Base-by-base conservation (phyloP, 1,140 invertebrate species). In the Papilio polyxenes region DNA sequence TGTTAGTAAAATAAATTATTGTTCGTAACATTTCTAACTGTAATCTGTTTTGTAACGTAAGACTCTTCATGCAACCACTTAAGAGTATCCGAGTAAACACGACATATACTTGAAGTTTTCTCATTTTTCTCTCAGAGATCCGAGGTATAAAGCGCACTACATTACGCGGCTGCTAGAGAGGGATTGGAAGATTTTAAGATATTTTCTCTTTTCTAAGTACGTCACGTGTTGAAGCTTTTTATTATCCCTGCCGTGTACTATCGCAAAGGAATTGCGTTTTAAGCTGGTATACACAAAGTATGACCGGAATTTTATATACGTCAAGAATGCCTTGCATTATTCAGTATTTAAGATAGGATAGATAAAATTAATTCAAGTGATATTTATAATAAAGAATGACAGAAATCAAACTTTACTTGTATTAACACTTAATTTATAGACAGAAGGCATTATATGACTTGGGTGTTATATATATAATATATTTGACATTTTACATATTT, bases 181-280 rank as follows among this genome's bases (percentile, higher is more conserved):
- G 87, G 88, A 85, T 89, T 87, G 87, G 84, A 89, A 88, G 84
- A 86, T 85, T 56, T 51, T 83, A 85, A 86, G 86, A 88, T 85
- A 87, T 89, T 87, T 92, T 91, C 89, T 91, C 91, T 90, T 89
- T 92, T 89, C 87, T 87, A 86, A 90, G 80, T 84, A 82, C 86
- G 87, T 91, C 92, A 93, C 92, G 89, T 92, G 85, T 86, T 86
- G 81, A 86, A 89, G 89, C 86, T 84, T 91, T 93, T 91, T 92
- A 91, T 92, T 92, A 91, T 89, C 85, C 86, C 56, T 75, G 81
- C 81, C 82, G 75, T 78, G 85, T 88, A 31, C 23, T 31, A 82
- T 83, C 75, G 75, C 23, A 76, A n/a, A 51, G 20, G 75, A 76
- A 65, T 76, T 76, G 44, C n/a, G 49, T 77, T 51, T 53, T 77